These are phyloP conservation scores for Drosophila robusta DNA, from an alignment of 2,888 invertebrate genomes.

Conservation along the genomic window DNA sequence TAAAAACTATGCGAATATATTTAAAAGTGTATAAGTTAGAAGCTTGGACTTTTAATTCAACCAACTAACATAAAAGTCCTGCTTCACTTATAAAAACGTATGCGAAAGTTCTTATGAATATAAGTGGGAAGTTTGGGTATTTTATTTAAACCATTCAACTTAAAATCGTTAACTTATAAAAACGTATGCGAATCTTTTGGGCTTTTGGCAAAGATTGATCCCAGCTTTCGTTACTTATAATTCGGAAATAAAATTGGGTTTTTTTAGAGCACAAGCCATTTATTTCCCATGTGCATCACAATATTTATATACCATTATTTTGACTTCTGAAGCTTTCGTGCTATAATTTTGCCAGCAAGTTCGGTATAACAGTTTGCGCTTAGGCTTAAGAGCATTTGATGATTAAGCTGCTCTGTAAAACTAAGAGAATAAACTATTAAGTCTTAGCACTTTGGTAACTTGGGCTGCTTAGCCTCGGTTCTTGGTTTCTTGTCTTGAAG, in stretches of 20 bases:
- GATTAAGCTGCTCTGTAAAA: no score
- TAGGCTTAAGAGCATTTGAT: constrained; percentile 10
- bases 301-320: neutral
- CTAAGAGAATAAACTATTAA: constrained; percentile 1
- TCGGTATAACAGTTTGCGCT: constrained; percentile 38
- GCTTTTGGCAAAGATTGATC: neutral
- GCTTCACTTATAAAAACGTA: neutral
- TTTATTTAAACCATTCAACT: neutral
- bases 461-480: neutral
- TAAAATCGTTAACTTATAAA: neutral
- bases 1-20: neutral
- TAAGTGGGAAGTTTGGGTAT: neutral
- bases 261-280: neutral
- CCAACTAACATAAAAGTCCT: no score
- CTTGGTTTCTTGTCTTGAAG: constrained; percentile 3
- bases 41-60: neutral
- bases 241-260: constrained; percentile 18
- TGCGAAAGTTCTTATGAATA: neutral
- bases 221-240: neutral
- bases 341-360: constrained; percentile 17
- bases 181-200: neutral
- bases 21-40: neutral
- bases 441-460: constrained; percentile 18
- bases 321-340: neutral
- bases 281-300: no score